Percentiles rank a stretch among this genome's conserved stretches.
phyloP scores from a whole-genome alignment of 2,797 vertebrate genomes.

The Limosa lapponica region DNA sequence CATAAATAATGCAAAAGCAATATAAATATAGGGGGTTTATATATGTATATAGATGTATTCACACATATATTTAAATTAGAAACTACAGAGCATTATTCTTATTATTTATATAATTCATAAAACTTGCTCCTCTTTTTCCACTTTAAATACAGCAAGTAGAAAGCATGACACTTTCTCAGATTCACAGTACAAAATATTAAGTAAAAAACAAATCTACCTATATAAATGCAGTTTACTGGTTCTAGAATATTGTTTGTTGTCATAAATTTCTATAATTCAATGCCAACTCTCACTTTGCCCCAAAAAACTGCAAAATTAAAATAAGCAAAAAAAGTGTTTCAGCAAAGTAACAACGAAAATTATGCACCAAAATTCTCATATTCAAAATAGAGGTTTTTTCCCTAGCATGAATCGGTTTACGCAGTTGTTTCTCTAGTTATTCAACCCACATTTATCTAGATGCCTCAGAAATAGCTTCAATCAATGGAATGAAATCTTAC shows the following conservation, averaged over 20 bases:
- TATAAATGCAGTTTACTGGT: background rate
- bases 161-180: background rate
- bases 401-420: background rate
- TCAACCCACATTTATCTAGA: background rate
- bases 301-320: background rate
- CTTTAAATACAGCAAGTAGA: background rate
- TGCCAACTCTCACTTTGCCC: background rate
- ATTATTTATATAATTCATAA: background rate
- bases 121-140: background rate
- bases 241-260: background rate
- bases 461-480: background rate
- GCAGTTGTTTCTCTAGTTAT: background rate
- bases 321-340: background rate
- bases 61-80: background rate
- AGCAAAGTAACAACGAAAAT: background rate
- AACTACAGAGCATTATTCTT: background rate
- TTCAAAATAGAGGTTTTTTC: background rate
- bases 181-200: background rate
- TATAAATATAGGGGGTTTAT: background rate
- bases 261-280: background rate
- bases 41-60: background rate
- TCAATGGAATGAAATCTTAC: background rate
- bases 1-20: background rate
- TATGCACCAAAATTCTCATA: background rate
- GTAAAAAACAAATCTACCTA: background rate